Base-by-base conservation (phyloP, 2,888 invertebrate genomes). In the Caenorhabditis imperialis region DNA sequence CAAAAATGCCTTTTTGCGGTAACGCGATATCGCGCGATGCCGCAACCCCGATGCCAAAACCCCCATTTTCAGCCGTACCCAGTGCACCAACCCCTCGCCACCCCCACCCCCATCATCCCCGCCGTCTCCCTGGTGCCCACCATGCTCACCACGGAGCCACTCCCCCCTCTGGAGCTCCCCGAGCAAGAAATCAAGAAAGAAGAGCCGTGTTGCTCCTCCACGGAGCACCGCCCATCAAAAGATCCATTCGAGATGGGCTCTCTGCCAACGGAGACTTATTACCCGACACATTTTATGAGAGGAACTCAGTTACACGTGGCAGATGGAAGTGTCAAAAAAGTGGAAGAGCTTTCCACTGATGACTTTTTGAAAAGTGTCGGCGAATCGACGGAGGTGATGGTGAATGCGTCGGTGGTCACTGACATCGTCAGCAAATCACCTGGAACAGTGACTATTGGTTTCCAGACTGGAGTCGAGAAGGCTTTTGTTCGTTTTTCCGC, bases 261-360 rank as follows among this genome's bases (percentile, higher is more conserved):
- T 16, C 44, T 79, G 4, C 63, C 72, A 12, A 51, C 44, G 25
- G 30, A 58, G 0, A 71, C 58, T 6, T 79, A 79, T 47, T 70
- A 73, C 47, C 79, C 79, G 14, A 75, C 79, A 4, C 79, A 79
- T 71, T 77, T 77, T 33, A 70, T 79, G 75, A 33, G 65, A 14
- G 79, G 79, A 25, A 77, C 79, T 7, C 51, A 65, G 23, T 47
- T 77, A 0, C 40, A 44, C 12, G 20, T 76, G 22, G 23, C 61
- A 1, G 58, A 70, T 25, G 77, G 75, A 25, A 14, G n/a, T 16
- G 37, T 74, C 22, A 75, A 77, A 45, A 70, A 57, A 22, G 75
- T 77, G 3, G 79, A 79, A 40, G 62, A 79, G n/a, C 37, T 79
- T n/a, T 70, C 54, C 5, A 63, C 77, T 3, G 79, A 79, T 44